Percentiles rank a stretch among this genome's conserved stretches.
These are phyloP conservation scores for Delphinus delphis DNA, from an alignment of 2,113 vertebrate genomes.

Conservation along the genomic window DNA sequence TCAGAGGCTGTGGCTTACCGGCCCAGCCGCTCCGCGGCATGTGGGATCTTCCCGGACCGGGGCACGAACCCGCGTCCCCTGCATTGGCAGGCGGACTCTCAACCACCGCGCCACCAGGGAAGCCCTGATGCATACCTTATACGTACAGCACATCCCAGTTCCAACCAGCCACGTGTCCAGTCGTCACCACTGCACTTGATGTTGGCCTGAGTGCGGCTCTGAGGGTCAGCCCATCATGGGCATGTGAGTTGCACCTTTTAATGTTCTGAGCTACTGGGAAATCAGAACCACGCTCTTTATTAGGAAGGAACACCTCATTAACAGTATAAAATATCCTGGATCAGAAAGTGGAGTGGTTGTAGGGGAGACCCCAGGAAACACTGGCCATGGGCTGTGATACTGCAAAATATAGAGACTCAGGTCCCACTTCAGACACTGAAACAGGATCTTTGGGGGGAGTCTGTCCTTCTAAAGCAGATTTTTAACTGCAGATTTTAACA, in stretches of 20 bases:
- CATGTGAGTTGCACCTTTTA: rapidly evolving
- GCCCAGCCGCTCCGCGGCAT: too few relatives aligned
- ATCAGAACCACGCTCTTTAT: background rate
- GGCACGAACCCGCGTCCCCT: too few relatives aligned
- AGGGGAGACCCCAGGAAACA: background rate
- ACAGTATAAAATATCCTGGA: background rate
- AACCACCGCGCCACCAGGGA: too few relatives aligned
- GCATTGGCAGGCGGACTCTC: too few relatives aligned
- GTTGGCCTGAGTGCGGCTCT: rapidly evolving
- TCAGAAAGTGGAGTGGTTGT: background rate
- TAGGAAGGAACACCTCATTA: background rate
- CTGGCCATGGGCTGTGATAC: background rate
- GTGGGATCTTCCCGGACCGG: too few relatives aligned
- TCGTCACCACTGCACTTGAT: rapidly evolving
- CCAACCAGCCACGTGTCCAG: background rate
- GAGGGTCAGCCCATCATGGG: background rate
- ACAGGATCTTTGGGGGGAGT: background rate
- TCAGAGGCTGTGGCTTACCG: too few relatives aligned
- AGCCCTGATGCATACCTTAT: background rate
- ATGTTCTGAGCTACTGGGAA: background rate
- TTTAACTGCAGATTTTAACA: background rate
- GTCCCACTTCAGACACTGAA: background rate
- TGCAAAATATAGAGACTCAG: background rate
- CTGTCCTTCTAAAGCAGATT: background rate
- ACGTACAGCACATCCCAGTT: background rate